Evolutionary conservation across 2,113 vertebrate species (phyloP).

Genomic region (Cygnus atratus): DNA sequence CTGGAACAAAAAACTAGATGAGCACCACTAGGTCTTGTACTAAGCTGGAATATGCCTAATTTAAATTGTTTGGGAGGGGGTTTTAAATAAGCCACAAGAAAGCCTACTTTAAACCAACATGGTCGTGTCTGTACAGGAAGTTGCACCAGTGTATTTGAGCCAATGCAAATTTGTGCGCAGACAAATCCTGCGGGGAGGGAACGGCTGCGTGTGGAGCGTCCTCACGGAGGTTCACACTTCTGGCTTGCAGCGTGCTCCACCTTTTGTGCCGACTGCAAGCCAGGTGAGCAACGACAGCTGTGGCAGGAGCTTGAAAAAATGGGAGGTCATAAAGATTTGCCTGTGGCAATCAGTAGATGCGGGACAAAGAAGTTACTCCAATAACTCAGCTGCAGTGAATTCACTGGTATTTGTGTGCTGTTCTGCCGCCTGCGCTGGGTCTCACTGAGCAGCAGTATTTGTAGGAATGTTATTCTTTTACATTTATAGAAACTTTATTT

Average conservation of each 20-base stretch:
- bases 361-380: not conserved
- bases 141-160: not conserved
- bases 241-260: not conserved
- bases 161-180: rapidly evolving
- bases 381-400: not conserved
- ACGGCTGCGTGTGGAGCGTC: not conserved
- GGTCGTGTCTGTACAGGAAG: not conserved
- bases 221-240: not conserved
- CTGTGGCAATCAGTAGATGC: not conserved
- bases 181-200: not conserved
- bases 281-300: not conserved
- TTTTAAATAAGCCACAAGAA: not conserved
- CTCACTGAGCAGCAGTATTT: not conserved
- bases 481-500: not conserved
- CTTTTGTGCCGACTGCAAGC: not conserved
- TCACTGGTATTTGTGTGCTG: rapidly evolving
- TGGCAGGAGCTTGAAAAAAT: not conserved
- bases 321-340: not conserved
- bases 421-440: not conserved
- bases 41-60: not conserved
- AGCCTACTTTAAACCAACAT: not conserved
- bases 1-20: not conserved
- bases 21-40: not conserved
- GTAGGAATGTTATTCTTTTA: not conserved
- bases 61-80: not conserved